Conservation (phyloP, 2,888 invertebrate species). For the Coelinius sp. region DNA sequence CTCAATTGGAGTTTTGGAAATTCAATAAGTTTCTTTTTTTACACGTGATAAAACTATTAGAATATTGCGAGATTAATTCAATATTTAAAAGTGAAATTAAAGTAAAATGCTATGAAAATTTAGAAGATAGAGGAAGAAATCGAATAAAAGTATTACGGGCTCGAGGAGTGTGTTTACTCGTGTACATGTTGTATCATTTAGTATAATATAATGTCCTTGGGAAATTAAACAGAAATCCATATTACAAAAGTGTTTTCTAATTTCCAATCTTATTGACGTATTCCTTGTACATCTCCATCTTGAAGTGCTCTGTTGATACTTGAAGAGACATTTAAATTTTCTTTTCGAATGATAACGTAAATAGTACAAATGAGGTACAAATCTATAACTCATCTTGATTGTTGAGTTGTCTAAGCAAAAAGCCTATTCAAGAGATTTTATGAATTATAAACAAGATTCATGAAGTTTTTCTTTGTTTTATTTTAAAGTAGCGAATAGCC, state of each 20-base stretch:
- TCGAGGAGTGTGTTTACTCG: slow-evolving; percentile 61
- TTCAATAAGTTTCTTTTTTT: not conserved
- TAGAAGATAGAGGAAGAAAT: slow-evolving; percentile 15
- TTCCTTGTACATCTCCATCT: slow-evolving; percentile 81
- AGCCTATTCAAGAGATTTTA: too few relatives aligned
- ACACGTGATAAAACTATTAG: not conserved
- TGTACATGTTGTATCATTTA: slow-evolving; percentile 59
- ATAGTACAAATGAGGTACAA: too few relatives aligned
- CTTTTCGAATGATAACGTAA: slow-evolving; percentile 87
- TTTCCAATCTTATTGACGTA: slow-evolving; percentile 64
- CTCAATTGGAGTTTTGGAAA: not conserved
- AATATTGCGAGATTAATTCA: slow-evolving; percentile 7
- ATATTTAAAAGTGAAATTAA: slow-evolving; percentile 32
- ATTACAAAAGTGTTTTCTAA: slow-evolving; percentile 37
- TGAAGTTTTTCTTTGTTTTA: too few relatives aligned
- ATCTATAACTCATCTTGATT: too few relatives aligned
- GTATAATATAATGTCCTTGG: slow-evolving; percentile 63
- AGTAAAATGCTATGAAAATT: slow-evolving; percentile 60
- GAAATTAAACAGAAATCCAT: slow-evolving; percentile 54
- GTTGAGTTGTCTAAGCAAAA: too few relatives aligned
- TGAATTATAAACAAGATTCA: too few relatives aligned
- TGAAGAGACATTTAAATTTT: slow-evolving; percentile 76
- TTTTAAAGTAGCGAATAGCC: too few relatives aligned
- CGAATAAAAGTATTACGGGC: slow-evolving; percentile 62
- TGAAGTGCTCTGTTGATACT: slow-evolving; percentile 79